Evolutionary conservation across 2,113 vertebrate species (phyloP), one percentile per base, ranked within the genome.

Genomic region (Dicaeum eximium): DNA sequence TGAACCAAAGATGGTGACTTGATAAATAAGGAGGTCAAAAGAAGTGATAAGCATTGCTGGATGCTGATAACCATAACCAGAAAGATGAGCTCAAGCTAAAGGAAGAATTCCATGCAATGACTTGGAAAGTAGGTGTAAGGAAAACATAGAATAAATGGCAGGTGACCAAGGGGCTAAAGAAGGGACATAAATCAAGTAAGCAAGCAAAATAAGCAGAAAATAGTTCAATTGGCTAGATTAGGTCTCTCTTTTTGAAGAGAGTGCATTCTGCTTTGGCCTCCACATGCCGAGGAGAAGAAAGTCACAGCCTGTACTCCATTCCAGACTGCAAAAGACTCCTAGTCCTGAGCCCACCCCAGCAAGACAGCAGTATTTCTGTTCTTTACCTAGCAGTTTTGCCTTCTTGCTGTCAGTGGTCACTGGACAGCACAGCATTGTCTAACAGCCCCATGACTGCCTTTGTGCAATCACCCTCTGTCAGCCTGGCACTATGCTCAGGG

Each of bases 401-500:
- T 84, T 22, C 89, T 60, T 78, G 33, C 25, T 84, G 31, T 62
- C 35, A 35, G 27, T 25, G 56, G 11, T 58, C 73, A 25, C 18
- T 64, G 57, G 47, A 51, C 16, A 73, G 28, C 69, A 30, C 38
- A 64, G 50, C 28, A 31, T 40, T 69, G 31, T 75, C 54, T 60
- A 47, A 35, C 44, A 82, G 8, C 42, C 69, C 64, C 25, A 28
- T 24, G 53, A 33, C 1, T 61, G 45, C 45, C 72, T 73, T 77
- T 61, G 31, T 80, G 60, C 42, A 61, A 7, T 33, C 93, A 37
- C 19, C 37, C 51, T 48, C 53, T 74, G 19, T 27, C 81, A 93
- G 38, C 9, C 42, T 38, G 2, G 1, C 3, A 1, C 38, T 61
- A 8, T 70, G 69, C 56, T 61, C 24, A 1, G 6, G 47, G 20